Conservation (phyloP, 2,113 vertebrate species). For the Oncorhynchus keta region DNA sequence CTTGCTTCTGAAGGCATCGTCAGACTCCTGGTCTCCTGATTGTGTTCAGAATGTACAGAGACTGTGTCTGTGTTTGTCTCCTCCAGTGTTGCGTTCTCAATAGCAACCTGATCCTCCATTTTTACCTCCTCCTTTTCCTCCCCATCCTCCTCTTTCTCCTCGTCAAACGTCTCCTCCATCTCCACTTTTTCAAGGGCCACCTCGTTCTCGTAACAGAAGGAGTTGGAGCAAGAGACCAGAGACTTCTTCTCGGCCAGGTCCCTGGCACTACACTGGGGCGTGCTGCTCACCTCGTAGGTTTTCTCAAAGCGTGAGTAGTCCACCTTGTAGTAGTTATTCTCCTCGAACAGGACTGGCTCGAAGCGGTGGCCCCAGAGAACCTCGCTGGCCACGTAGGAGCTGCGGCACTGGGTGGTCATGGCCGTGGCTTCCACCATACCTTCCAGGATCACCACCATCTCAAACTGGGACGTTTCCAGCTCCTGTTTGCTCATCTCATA, state of each 20-base stretch:
- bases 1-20: slow-evolving; percentile 84
- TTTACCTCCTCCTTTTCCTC: slow-evolving; percentile 37
- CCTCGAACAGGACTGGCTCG: slow-evolving; percentile 93
- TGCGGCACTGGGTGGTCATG: slow-evolving; percentile 98
- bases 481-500: slow-evolving; percentile 91
- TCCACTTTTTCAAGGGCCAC: slow-evolving; percentile 95
- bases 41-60: slow-evolving; percentile 77
- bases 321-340: slow-evolving; percentile 95
- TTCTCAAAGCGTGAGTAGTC: slow-evolving; percentile 95
- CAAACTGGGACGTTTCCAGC: slow-evolving; percentile 90
- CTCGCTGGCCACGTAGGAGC: slow-evolving; percentile 91
- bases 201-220: slow-evolving; percentile 98
- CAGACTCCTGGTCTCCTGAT: slow-evolving; percentile 64
- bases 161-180: slow-evolving; percentile 78
- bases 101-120: no score
- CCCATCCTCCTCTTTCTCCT: slow-evolving; percentile 33
- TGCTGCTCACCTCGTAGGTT: slow-evolving; percentile 93
- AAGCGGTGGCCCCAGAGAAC: slow-evolving; percentile 97
- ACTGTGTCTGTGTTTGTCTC: slow-evolving; percentile 80
- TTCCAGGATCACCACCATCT: slow-evolving; percentile 95
- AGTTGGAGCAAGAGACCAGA: slow-evolving; percentile 83
- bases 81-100: slow-evolving; percentile 75
- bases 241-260: slow-evolving; percentile 92
- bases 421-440: slow-evolving; percentile 97
- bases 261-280: slow-evolving; percentile 89